Conservation (phyloP, 2,113 vertebrate genomes). For the Vanacampus margaritifer region DNA sequence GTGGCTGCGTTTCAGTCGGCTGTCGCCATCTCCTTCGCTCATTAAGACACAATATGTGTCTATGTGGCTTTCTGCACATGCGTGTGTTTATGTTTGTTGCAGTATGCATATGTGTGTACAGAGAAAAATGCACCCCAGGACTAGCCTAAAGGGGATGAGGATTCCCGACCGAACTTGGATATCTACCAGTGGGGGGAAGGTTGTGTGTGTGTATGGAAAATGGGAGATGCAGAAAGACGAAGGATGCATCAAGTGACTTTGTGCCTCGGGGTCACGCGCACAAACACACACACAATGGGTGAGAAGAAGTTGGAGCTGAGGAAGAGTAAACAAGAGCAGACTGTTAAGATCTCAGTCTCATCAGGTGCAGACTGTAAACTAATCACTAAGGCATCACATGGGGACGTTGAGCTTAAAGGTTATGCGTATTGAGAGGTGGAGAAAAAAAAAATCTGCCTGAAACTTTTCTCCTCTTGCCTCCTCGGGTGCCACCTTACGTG, state of each 20-base stretch:
- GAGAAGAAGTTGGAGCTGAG: slow-evolving; percentile 58
- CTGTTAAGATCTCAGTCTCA: slow-evolving; percentile 71
- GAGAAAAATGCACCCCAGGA: slow-evolving; percentile 72
- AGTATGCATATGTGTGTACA: slow-evolving; percentile 15
- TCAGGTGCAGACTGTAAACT: slow-evolving; percentile 71
- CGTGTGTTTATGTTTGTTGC: slow-evolving; percentile 26
- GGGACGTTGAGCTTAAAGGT: slow-evolving; percentile 64
- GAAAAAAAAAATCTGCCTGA: slow-evolving; percentile 43
- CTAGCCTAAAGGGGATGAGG: slow-evolving; percentile 74
- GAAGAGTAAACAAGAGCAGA: slow-evolving; percentile 68
- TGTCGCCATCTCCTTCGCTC: slow-evolving; percentile 67
- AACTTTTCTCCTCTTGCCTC: slow-evolving; percentile 51
- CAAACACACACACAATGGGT: slow-evolving; percentile 60
- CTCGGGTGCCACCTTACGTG: background rate
- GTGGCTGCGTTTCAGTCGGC: slow-evolving; percentile 68
- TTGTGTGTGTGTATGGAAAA: slow-evolving; percentile 21
- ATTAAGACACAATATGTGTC: slow-evolving; percentile 61
- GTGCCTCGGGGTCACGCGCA: slow-evolving; percentile 73
- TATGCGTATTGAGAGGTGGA: slow-evolving; percentile 51
- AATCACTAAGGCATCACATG: slow-evolving; percentile 63
- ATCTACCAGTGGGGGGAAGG: slow-evolving; percentile 58
- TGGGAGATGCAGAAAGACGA: slow-evolving; percentile 52
- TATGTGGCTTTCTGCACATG: slow-evolving; percentile 14
- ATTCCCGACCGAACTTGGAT: slow-evolving; percentile 66
- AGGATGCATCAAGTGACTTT: slow-evolving; percentile 69